Base-by-base conservation (phyloP, 2,888 invertebrate species). In the Brachypalpus laphriformis region DNA sequence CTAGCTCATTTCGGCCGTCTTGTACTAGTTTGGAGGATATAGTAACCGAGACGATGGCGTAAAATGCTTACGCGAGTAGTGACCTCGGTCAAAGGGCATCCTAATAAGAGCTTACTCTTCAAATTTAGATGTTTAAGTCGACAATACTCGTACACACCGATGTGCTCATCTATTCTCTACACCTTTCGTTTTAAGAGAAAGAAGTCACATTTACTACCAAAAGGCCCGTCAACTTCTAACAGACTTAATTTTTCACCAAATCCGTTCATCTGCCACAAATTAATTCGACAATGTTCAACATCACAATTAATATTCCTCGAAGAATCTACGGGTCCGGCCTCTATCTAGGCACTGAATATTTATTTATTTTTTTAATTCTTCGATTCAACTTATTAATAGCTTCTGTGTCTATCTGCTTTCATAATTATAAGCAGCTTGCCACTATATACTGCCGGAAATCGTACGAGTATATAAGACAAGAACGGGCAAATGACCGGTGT, bases 371-470 rank as follows among this genome's bases (percentile, higher is more conserved):
- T 8, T 22, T 49, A n/a, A n/a, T n/a, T 14, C n/a, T n/a, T 16
- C 14, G 7, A 42, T 40, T 66, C 18, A 37, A 20, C 7, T 59
- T 80, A 80, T 80, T 72, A 80, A 72, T 80, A 80, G 66, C 56
- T 45, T 34, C 28, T 47, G 28, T 40, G 68, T 42, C 56, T 63
- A 5, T 71, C 54, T 49, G 71, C 57, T 56, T 72, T 72, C 65
- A 25, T 59, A 80, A 80, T 72, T 72, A 72, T 80, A 59, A 72
- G 65, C 57, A 65, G 63, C 49, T 65, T 72, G 80, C 80, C 80
- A 80, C 63, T 25, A 34, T 28, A 59, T 28, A 28, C 57, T 72
- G 72, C 72, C 71, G 80, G 80, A 80, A 80, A 65, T 72, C 47
- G 56, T 63, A n/a, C n/a, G n/a, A n/a, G 63, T 70, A 57, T 47